phyloP scores from a whole-genome alignment of 2,797 vertebrate genomes.

The Selene dorsalis region DNA sequence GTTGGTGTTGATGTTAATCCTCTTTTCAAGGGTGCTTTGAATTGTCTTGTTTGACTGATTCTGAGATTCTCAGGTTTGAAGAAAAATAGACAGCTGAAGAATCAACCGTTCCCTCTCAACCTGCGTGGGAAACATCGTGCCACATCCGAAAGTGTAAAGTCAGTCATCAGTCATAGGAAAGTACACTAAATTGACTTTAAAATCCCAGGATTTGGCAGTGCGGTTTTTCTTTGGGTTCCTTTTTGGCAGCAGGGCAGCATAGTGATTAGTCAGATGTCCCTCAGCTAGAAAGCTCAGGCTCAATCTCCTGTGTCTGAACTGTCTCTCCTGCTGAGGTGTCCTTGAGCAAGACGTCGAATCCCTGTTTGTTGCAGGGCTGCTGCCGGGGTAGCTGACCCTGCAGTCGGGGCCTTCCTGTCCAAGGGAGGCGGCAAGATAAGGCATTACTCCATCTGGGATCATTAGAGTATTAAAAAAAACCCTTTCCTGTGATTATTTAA shows the following conservation, averaged over 20 bases:
- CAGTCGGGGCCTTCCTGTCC: constrained; percentile 15
- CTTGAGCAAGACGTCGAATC: constrained; percentile 48
- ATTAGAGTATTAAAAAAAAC: constrained; percentile 38
- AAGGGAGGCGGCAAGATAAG: constrained; percentile 13
- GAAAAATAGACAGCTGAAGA: constrained; percentile 5
- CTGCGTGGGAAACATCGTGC: constrained; percentile 26
- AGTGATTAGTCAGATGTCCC: constrained; percentile 51
- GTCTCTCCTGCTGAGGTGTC: constrained; percentile 35
- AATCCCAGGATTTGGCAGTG: constrained; percentile 49
- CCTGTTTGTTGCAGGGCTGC: constrained; percentile 24
- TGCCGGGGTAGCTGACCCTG: constrained; percentile 33
- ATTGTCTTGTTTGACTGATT: constrained; percentile 47
- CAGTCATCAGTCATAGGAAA: constrained; percentile 49
- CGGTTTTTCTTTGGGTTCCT: constrained; percentile 33
- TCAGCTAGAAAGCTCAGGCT: constrained; percentile 22
- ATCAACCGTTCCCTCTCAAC: constrained; percentile 33
- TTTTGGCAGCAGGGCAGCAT: constrained; percentile 31
- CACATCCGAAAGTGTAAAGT: constrained; percentile 40
- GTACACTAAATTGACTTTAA: constrained; percentile 47
- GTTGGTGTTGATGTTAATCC: constrained; percentile 47
- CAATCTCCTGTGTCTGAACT: not conserved
- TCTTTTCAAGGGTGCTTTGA: constrained; percentile 46
- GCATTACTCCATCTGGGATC: constrained; percentile 28
- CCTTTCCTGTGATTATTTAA: constrained; percentile 62
- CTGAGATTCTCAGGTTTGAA: constrained; percentile 17